phyloP scores from a whole-genome alignment of 2,888 invertebrate species.

The Drosophila testacea region DNA sequence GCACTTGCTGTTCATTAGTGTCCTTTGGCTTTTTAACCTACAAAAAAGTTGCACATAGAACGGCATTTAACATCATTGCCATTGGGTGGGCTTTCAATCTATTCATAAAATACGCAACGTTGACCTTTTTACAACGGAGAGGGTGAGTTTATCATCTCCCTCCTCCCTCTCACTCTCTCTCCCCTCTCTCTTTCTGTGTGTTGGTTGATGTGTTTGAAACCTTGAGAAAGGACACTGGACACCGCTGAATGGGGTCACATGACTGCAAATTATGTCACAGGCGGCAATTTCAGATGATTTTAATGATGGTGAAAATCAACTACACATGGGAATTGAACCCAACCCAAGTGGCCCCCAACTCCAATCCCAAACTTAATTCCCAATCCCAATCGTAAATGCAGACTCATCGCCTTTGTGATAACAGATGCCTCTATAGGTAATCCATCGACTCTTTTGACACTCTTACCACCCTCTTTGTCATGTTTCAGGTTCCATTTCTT shows the following conservation, averaged over 20 bases:
- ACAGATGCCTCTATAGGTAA: constrained; percentile 5
- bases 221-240: constrained; percentile 50
- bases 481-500: neutral
- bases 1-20: constrained; percentile 44
- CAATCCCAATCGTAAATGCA: constrained; percentile 1
- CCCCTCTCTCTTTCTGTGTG: neutral
- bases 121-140: constrained; percentile 50
- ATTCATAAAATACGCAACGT: constrained; percentile 66
- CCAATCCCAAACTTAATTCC: neutral
- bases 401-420: constrained; percentile 20
- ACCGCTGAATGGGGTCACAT: constrained; percentile 59
- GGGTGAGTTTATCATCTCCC: neutral
- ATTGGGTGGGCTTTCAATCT: constrained; percentile 52
- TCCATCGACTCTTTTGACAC: neutral
- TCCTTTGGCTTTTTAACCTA: constrained; percentile 54
- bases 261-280: constrained; percentile 73
- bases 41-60: constrained; percentile 30
- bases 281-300: constrained; percentile 69
- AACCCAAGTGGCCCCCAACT: neutral
- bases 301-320: constrained; percentile 68
- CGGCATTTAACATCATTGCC: constrained; percentile 61
- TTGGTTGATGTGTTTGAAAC: constrained; percentile 26
- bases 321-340: constrained; percentile 59
- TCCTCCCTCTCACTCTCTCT: neutral
- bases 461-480: neutral